phyloP scores from a whole-genome alignment of 2,797 vertebrate genomes.

The Etheostoma nigrum region DNA sequence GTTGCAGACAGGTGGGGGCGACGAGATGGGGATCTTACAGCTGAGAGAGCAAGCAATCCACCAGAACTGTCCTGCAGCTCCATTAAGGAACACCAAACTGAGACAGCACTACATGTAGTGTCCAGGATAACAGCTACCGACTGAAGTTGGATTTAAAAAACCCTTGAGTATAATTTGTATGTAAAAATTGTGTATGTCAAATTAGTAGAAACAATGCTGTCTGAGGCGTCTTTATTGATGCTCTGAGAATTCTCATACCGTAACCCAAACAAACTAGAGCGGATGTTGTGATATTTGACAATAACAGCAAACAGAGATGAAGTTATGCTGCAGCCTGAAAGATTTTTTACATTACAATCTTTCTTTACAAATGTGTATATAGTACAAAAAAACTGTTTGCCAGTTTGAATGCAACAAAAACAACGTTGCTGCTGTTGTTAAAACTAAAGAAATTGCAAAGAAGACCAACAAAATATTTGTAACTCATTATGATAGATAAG shows the following conservation, averaged over 20 bases:
- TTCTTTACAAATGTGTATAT: neutral
- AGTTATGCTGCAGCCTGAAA: neutral
- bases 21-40: slow-evolving; percentile 29
- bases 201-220: neutral
- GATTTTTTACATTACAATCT: neutral
- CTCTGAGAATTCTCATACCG: neutral
- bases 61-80: slow-evolving; percentile 30
- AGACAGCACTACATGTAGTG: neutral
- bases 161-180: too few species aligned
- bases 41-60: slow-evolving; percentile 33
- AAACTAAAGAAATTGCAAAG: neutral
- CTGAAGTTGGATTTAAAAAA: neutral
- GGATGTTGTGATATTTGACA: neutral
- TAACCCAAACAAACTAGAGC: neutral
- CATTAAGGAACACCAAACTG: slow-evolving; percentile 26
- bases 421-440: neutral
- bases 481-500: neutral
- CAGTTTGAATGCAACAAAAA: neutral
- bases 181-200: neutral
- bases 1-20: slow-evolving; percentile 37
- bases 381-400: neutral
- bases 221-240: neutral
- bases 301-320: neutral
- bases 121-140: neutral
- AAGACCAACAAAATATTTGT: neutral